Evolutionary conservation across 2,888 invertebrate species (phyloP), one percentile per base, ranked within the genome.

Genomic region (Oscheius sp.): DNA sequence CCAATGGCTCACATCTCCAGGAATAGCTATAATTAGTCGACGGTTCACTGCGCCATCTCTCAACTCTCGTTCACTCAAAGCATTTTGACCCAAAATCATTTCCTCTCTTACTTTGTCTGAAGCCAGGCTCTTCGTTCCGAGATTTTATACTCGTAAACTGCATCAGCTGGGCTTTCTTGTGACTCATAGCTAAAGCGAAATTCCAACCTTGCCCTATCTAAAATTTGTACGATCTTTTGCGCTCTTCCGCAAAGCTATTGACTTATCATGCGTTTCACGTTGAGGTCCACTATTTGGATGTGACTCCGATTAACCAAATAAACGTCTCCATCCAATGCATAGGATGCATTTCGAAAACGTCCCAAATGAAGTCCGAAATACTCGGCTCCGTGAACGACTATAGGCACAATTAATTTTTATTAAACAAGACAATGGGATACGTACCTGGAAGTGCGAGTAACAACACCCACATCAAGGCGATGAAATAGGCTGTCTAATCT

Each of bases 261-360:
- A 61, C 61, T 42, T 1, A 61, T 61, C 61, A 61, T 46, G 20
- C 53, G 65, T 53, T 69, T 69, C n/a, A 69, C 46, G 31, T 42
- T 58, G 20, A 74, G 70, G 33, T 69, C 69, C 12, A 70, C 10
- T 33, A 83, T 73, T 58, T 83, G 82, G 5, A 83, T 52, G 58
- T 73, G 74, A n/a, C 76, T 83, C 1, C 72, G 61, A 69, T 83
- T 83, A 37, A 78, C 80, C 27, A 80, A 52, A 63, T 73, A 83
- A 3, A 82, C 78, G 10, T 79, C 74, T 23, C 67, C 73, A 25
- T 71, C 58, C 10, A 73, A 34, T n/a, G 42, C 69, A 37, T 48
- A 46, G 25, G 57, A 52, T 8, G 65, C 37, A 27, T 65, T 65
- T 12, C 65, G 37, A 3, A 65, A 15, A 20, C 10, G 8, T 2